Evolutionary conservation across 1,140 invertebrate species (phyloP).

Genomic region (Musca vetustissima): DNA sequence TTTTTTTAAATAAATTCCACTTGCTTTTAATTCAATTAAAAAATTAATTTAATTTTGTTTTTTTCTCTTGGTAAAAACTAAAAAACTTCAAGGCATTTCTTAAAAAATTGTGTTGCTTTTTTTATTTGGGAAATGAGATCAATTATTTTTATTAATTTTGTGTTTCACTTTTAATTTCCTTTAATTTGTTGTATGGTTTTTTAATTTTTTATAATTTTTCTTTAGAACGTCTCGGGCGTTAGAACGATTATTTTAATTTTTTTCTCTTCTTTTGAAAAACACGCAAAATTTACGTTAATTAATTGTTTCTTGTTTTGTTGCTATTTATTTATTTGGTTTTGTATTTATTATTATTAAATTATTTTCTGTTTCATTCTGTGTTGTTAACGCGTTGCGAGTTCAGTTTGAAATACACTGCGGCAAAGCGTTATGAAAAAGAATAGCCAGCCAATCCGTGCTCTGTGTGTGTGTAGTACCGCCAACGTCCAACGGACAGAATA

Average conservation of each 20-base stretch:
- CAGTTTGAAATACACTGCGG: constrained; percentile 15
- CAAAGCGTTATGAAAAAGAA: constrained; percentile 21
- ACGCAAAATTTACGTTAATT: background rate
- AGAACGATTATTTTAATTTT: background rate
- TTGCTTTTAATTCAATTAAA: too few species aligned
- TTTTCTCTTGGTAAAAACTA: background rate
- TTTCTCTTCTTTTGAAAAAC: background rate
- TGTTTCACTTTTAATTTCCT: background rate
- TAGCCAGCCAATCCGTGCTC: background rate
- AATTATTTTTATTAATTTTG: background rate
- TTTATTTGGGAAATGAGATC: constrained; percentile 8
- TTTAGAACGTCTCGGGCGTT: background rate
- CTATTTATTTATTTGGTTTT: too few species aligned
- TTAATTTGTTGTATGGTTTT: background rate
- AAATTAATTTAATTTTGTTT: too few species aligned
- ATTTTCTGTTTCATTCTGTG: constrained; percentile 5
- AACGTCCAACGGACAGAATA: background rate
- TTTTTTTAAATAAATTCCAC: too few species aligned
- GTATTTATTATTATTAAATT: too few species aligned
- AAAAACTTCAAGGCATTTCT: constrained; percentile 21
- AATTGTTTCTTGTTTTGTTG: too few species aligned
- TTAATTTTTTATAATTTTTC: too few species aligned
- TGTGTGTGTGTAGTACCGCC: background rate
- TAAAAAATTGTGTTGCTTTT: background rate
- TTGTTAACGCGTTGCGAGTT: constrained; percentile 19